These are phyloP conservation scores for Malaclemys terrapin DNA, from an alignment of 2,113 vertebrate genomes.

Conservation along the genomic window DNA sequence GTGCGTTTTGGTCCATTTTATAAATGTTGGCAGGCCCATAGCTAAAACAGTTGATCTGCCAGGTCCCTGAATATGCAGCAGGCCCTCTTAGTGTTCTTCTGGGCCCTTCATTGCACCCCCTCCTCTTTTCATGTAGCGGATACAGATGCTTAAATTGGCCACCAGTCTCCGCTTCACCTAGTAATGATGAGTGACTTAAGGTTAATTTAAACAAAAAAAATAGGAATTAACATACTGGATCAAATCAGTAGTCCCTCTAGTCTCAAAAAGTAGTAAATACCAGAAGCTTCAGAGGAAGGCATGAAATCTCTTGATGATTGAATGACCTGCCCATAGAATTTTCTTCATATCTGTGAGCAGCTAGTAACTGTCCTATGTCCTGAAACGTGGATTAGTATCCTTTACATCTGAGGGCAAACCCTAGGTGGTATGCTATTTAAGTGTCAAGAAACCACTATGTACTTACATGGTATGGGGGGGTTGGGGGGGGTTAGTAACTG, in stretches of 20 bases:
- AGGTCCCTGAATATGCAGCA: neutral
- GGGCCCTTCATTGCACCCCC: neutral
- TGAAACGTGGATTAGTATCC: neutral
- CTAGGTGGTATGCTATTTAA: neutral
- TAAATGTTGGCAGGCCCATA: neutral
- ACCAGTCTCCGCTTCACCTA: neutral
- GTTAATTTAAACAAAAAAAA: neutral
- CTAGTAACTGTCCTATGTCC: neutral
- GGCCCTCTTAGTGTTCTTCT: neutral
- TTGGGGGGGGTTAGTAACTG: fast-evolving
- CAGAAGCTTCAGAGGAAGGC: neutral
- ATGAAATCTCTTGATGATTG: neutral
- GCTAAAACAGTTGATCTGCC: neutral
- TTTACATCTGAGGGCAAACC: neutral
- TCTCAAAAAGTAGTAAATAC: neutral
- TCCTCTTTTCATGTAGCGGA: neutral
- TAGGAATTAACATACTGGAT: neutral
- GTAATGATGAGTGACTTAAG: neutral
- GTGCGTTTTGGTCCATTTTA: neutral
- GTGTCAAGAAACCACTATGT: neutral
- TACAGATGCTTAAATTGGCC: neutral
- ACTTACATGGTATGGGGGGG: neutral
- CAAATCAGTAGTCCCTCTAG: neutral
- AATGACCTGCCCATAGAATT: fast-evolving
- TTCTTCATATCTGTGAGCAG: neutral